Evolutionary conservation across 2,113 vertebrate genomes (phyloP).

Genomic region (Tetrao urogallus): DNA sequence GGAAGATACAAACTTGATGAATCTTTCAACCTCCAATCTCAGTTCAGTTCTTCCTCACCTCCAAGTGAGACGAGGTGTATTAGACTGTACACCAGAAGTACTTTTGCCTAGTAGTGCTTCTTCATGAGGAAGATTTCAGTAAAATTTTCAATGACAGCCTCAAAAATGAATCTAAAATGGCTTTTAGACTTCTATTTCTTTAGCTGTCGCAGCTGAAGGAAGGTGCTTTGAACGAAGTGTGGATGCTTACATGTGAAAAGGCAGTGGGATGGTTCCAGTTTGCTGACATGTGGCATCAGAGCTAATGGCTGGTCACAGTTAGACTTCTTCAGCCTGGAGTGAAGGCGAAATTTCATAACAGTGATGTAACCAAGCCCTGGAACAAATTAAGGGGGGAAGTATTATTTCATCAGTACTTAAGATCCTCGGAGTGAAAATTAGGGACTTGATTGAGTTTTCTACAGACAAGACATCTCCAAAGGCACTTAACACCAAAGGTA

Average conservation of each 20-base stretch:
- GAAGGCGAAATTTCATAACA: not conserved
- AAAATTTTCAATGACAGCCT: not conserved
- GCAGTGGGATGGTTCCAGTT: not conserved
- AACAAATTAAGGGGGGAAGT: not conserved
- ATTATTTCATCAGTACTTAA: not conserved
- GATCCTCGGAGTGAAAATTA: not conserved
- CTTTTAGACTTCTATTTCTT: not conserved
- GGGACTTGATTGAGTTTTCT: not conserved
- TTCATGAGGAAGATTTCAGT: not conserved
- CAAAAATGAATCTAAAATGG: not conserved
- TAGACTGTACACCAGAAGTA: not conserved
- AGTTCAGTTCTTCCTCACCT: not conserved
- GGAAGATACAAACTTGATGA: not conserved
- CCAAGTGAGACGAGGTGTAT: not conserved
- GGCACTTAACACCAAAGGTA: not conserved
- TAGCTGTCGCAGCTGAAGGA: not conserved
- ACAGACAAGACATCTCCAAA: not conserved
- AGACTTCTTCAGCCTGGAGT: not conserved
- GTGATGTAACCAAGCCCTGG: not conserved
- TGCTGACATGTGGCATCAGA: not conserved
- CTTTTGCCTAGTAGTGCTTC: not conserved
- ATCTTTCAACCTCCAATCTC: not conserved
- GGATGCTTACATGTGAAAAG: not conserved
- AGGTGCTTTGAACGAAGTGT: not conserved
- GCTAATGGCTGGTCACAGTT: not conserved